Percentiles rank a stretch among this genome's conserved stretches.
phyloP scores from a whole-genome alignment of 2,797 vertebrate genomes.

The Xyrichtys novacula region DNA sequence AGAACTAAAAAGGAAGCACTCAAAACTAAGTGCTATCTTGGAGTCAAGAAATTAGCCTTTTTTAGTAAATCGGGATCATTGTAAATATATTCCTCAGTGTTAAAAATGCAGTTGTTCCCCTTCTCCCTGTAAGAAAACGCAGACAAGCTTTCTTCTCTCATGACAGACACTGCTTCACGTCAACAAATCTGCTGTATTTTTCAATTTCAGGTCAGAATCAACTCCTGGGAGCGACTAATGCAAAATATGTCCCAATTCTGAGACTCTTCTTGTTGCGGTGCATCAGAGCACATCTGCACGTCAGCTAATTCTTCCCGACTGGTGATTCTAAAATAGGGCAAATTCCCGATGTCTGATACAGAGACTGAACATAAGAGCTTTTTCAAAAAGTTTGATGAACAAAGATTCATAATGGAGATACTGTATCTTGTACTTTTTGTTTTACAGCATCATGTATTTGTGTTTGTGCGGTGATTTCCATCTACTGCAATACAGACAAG shows the following conservation, averaged over 20 bases:
- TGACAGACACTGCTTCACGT: constrained; percentile 24
- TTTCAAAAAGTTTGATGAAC: constrained; percentile 16
- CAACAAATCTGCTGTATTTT: constrained; percentile 59
- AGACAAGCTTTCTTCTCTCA: constrained; percentile 17
- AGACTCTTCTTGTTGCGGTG: constrained; percentile 37
- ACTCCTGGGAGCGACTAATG: constrained; percentile 46
- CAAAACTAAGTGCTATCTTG: too few relatives aligned
- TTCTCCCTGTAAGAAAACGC: constrained; percentile 9
- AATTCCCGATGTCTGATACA: constrained; percentile 2
- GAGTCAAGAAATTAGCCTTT: too few relatives aligned
- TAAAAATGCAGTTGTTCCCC: constrained; percentile 3
- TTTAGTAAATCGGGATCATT: too few relatives aligned
- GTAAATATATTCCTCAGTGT: too few relatives aligned
- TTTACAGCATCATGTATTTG: not conserved
- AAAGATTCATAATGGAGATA: not conserved
- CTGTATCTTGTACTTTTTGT: not conserved
- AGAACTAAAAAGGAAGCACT: too few relatives aligned
- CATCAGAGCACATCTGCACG: constrained; percentile 38
- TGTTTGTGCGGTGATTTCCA: not conserved
- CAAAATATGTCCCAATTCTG: constrained; percentile 55
- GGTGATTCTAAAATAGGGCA: constrained; percentile 49
- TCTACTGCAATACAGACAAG: not conserved
- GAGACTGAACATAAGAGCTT: constrained; percentile 18
- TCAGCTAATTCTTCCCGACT: constrained; percentile 45
- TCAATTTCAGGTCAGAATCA: constrained; percentile 40